Conservation (phyloP, 2,113 vertebrate species). For the Syrmaticus mikado region DNA sequence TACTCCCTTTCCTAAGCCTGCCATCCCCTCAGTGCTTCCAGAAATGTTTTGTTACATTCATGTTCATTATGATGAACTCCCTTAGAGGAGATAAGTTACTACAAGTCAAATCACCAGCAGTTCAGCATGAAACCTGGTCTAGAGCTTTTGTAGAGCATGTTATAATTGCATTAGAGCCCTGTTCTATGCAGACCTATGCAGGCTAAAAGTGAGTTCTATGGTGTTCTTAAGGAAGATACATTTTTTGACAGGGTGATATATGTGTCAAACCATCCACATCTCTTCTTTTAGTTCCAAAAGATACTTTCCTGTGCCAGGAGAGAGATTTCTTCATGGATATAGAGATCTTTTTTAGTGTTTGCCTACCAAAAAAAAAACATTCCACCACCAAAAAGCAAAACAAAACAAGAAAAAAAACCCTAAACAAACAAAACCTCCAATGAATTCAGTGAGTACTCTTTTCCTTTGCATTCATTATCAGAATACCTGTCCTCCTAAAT, state of each 20-base stretch:
- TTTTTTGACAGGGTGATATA: fast-evolving
- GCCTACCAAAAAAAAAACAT: background rate
- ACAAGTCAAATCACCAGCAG: background rate
- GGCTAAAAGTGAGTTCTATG: background rate
- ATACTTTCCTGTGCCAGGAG: background rate
- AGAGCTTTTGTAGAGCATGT: background rate
- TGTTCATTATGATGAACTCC: background rate
- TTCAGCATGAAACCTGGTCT: background rate
- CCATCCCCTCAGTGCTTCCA: background rate
- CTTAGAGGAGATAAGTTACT: background rate
- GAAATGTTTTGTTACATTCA: background rate
- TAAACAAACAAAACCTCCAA: fast-evolving
- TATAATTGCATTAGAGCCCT: background rate
- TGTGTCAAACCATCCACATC: background rate
- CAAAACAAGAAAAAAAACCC: background rate
- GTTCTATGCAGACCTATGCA: background rate
- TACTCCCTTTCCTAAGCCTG: background rate
- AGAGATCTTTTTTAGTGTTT: background rate
- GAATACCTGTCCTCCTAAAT: background rate
- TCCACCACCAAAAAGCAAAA: background rate
- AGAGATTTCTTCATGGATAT: background rate
- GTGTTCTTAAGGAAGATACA: background rate
- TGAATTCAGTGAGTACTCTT: background rate
- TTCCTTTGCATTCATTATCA: background rate
- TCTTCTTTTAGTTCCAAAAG: background rate